Evolutionary conservation across 2,888 invertebrate species (phyloP).

Genomic region (Coremacera marginata): DNA sequence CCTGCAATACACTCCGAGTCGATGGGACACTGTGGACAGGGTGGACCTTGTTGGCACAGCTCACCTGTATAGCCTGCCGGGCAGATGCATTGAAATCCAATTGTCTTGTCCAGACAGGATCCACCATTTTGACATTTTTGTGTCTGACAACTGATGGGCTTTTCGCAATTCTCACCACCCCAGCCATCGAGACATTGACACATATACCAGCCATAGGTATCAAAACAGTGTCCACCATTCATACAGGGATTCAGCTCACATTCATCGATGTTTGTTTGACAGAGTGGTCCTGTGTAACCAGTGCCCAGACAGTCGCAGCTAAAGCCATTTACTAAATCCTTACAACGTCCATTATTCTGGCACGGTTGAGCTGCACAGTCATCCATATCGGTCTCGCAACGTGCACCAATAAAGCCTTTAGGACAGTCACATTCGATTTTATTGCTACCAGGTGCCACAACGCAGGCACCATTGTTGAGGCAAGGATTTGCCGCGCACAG

Average conservation of each 20-base stretch:
- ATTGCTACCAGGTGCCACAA: conserved; percentile 73
- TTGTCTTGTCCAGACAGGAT: conserved; percentile 74
- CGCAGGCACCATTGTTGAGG: conserved; percentile 82
- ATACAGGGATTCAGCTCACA: conserved; percentile 79
- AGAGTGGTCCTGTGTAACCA: conserved; percentile 80
- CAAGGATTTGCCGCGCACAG: conserved; percentile 84
- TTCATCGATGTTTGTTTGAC: conserved; percentile 85
- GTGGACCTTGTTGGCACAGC: conserved; percentile 65
- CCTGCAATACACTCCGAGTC: conserved; percentile 77
- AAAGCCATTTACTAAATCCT: conserved; percentile 80
- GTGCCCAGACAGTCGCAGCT: conserved; percentile 83
- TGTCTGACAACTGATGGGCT: conserved; percentile 74
- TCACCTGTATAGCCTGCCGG: conserved; percentile 73
- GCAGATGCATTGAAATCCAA: conserved; percentile 79
- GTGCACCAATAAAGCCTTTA: conserved; percentile 70
- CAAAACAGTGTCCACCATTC: conserved; percentile 83
- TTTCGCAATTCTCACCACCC: conserved; percentile 83
- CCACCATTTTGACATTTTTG: conserved; percentile 83
- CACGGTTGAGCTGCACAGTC: conserved; percentile 81
- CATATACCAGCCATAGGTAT: conserved; percentile 82
- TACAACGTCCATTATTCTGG: conserved; percentile 79
- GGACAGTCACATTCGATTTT: conserved; percentile 74
- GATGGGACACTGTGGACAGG: conserved; percentile 73
- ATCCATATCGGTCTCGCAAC: conserved; percentile 77
- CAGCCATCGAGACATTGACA: conserved; percentile 86